Evolutionary conservation across 2,113 vertebrate species (phyloP).

Genomic region (Rhinopithecus roxellana): DNA sequence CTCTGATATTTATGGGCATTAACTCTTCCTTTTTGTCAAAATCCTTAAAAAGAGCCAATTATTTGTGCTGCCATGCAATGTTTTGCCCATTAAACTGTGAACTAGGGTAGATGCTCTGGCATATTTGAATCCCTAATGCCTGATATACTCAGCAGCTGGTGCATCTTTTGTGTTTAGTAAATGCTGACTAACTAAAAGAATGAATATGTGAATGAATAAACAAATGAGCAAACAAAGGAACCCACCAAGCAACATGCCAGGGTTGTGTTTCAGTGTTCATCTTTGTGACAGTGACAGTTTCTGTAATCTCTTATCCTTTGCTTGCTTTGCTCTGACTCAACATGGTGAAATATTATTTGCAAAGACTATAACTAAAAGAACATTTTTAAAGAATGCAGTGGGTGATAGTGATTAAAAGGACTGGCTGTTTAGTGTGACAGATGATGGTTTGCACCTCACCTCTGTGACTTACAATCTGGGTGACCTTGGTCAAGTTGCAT

Average conservation of each 20-base stretch:
- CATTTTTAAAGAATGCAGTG: neutral
- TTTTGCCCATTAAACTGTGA: neutral
- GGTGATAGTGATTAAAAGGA: neutral
- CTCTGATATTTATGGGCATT: neutral
- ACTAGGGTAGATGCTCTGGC: neutral
- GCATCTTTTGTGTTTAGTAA: neutral
- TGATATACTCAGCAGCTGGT: neutral
- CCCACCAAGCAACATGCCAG: neutral
- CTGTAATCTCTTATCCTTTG: neutral
- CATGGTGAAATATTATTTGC: neutral
- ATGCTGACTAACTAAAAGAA: neutral
- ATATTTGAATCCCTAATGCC: neutral
- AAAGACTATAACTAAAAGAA: slow-evolving; percentile 4
- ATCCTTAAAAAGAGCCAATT: neutral
- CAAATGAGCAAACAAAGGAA: neutral
- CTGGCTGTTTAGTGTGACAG: neutral
- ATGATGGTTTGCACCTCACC: neutral
- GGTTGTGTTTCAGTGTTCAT: neutral
- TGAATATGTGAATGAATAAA: neutral
- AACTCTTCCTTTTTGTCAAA: neutral
- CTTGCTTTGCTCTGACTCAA: slow-evolving; percentile 22
- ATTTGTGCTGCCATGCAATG: neutral
- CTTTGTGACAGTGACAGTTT: neutral
- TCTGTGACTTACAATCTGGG: neutral
- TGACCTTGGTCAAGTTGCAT: neutral